phyloP scores from a whole-genome alignment of 2,113 vertebrate species.

The Corythaixoides concolor region DNA sequence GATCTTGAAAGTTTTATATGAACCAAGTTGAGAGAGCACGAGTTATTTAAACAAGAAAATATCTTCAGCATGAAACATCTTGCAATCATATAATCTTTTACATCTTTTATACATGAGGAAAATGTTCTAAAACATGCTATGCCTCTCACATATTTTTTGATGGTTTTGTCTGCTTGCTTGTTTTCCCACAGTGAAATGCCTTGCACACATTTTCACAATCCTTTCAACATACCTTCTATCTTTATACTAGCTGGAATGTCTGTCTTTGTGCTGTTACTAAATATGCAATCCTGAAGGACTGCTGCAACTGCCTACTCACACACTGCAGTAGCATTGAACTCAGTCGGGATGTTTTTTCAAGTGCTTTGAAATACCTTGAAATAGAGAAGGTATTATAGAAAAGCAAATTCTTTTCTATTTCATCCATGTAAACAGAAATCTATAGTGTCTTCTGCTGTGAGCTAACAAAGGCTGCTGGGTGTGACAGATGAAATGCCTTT shows the following conservation, averaged over 20 bases:
- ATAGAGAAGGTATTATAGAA: slow-evolving; percentile 17
- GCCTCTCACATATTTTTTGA: neutral
- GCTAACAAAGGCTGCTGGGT: slow-evolving; percentile 40
- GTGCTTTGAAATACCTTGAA: slow-evolving; percentile 47
- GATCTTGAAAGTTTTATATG: neutral
- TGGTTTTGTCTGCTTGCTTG: slow-evolving; percentile 8
- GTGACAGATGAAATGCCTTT: slow-evolving; percentile 40
- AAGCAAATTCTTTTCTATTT: slow-evolving; percentile 35
- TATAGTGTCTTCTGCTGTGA: slow-evolving; percentile 19
- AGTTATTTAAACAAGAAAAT: slow-evolving; percentile 8
- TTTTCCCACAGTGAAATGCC: neutral
- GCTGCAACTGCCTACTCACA: slow-evolving; percentile 12
- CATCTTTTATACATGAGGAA: slow-evolving; percentile 9
- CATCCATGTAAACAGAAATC: slow-evolving; percentile 64
- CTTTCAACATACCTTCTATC: slow-evolving; percentile 20
- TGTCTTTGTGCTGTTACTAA: slow-evolving; percentile 30
- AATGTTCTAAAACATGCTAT: neutral
- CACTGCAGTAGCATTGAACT: slow-evolving; percentile 14
- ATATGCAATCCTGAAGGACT: slow-evolving; percentile 12
- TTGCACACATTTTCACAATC: neutral
- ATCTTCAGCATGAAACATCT: neutral
- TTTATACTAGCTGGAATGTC: neutral
- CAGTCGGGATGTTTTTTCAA: slow-evolving; percentile 19
- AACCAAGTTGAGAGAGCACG: neutral
- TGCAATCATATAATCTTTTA: neutral